Conservation (phyloP, 92 coral and sea anemone genomes). For the Plumapathes pennacea region DNA sequence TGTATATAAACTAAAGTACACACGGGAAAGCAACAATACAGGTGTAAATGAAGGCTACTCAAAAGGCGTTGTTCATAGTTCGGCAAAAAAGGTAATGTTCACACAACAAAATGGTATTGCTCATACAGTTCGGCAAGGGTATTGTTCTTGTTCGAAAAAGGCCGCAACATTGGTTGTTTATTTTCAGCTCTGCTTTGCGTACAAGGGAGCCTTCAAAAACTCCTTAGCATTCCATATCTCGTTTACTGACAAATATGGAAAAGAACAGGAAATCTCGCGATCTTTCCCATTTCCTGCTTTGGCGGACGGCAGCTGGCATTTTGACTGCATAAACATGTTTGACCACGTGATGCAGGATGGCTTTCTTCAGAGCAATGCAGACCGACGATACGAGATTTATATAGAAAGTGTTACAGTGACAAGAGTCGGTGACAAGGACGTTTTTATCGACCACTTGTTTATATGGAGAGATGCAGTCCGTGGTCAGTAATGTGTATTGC, state of each 20-base stretch:
- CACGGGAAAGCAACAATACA: too few relatives aligned
- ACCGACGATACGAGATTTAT: slow-evolving; percentile 39
- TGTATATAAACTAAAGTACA: too few relatives aligned
- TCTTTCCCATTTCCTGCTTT: slow-evolving; percentile 27
- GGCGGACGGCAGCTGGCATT: slow-evolving; percentile 53
- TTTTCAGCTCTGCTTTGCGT: slow-evolving; percentile 76
- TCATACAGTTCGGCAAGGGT: too few relatives aligned
- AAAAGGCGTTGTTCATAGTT: too few relatives aligned
- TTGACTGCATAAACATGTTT: slow-evolving; percentile 57
- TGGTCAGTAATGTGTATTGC: too few relatives aligned
- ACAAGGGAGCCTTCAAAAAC: slow-evolving; percentile 48
- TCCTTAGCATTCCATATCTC: slow-evolving; percentile 49
- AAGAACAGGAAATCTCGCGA: slow-evolving; percentile 36
- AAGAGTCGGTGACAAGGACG: slow-evolving; percentile 12
- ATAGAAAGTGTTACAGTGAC: slow-evolving; percentile 52
- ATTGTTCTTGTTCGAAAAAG: too few relatives aligned
- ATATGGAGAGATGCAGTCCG: slow-evolving; percentile 65
- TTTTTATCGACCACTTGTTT: slow-evolving; percentile 73
- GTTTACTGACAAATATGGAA: slow-evolving; percentile 62
- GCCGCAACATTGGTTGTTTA: neutral
- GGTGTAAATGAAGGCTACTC: too few relatives aligned
- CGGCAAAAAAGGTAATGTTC: too few relatives aligned
- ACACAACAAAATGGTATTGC: too few relatives aligned
- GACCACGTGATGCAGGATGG: slow-evolving; percentile 49
- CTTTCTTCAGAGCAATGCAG: slow-evolving; percentile 19